Evolutionary conservation across 2,113 vertebrate species (phyloP), one percentile per base, ranked within the genome.

Genomic region (Uropsilus gracilis): DNA sequence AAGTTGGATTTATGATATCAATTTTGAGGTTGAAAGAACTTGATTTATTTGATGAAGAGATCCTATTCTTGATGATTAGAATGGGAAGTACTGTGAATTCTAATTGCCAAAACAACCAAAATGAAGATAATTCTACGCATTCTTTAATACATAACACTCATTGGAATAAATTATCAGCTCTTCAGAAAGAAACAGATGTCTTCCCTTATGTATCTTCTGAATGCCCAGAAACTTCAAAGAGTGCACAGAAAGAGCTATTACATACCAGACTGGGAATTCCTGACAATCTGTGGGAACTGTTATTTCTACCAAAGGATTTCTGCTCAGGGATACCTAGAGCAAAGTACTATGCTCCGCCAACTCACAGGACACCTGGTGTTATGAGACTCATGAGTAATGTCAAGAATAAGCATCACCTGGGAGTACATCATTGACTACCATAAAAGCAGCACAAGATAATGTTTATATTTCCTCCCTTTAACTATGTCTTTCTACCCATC

Each of bases 91-190:
- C 84, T 34, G 10, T 61, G 88, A 96, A 95, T 85, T 96, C 78
- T 48, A 68, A 93, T 93, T 89, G 71, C 66, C 85, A 84, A 78
- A 55, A 55, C 90, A 94, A 94, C 12, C 63, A 73, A 83, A 92
- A 96, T 93, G 77, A 97, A 97, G 37, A 30, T 73, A 1, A 94
- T 93, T 66, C 61, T 44, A 86, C 93, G 44, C 95, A 66, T 96
- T 81, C 16, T 76, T 95, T 96, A 94, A 97, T 96, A 94, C 89
- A 88, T 93, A 55, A 96, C 96, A 91, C 17, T 90, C 90, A 86
- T 0, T 96, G 98, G 96, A 97, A 99, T 99, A 99, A 98, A 99
- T 97, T 89, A 95, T 86, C 92, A 97, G 42, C 89, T 90, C 63
- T 91, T 95, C 86, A 95, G 96, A 97, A 97, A 91, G 98, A 92